Evolutionary conservation across 2,113 vertebrate genomes (phyloP).

Genomic region (Falco punctatus): DNA sequence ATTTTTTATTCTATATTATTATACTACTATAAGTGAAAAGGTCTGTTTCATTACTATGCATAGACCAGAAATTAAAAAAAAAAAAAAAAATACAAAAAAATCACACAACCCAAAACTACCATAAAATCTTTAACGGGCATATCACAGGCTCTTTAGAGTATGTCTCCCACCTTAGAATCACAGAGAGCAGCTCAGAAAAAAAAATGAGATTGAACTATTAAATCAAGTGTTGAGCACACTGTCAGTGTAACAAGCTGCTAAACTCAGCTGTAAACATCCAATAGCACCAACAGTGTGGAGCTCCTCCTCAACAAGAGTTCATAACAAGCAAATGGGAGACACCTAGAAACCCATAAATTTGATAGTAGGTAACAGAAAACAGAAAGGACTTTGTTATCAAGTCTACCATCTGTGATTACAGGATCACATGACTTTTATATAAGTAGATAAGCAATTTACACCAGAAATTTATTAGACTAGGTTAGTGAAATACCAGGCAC

Average conservation of each 20-base stretch:
- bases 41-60: not conserved
- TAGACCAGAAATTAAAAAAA: not conserved
- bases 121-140: not conserved
- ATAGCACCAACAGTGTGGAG: not conserved
- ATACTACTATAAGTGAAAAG: not conserved
- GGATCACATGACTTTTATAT: not conserved
- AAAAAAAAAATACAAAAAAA: no score
- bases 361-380: conserved; percentile 10
- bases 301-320: not conserved
- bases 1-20: not conserved
- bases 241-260: not conserved
- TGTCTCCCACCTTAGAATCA: not conserved
- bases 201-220: not conserved
- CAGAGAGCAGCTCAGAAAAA: not conserved
- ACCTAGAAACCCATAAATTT: not conserved
- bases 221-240: not conserved
- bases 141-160: not conserved
- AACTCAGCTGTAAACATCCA: not conserved
- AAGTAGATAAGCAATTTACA: not conserved
- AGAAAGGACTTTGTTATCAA: not conserved
- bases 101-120: not conserved
- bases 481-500: not conserved
- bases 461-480: not conserved
- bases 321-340: not conserved
- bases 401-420: not conserved